These are phyloP conservation scores for Agapornis canus DNA, from an alignment of 2,797 vertebrate species.

Conservation along the genomic window DNA sequence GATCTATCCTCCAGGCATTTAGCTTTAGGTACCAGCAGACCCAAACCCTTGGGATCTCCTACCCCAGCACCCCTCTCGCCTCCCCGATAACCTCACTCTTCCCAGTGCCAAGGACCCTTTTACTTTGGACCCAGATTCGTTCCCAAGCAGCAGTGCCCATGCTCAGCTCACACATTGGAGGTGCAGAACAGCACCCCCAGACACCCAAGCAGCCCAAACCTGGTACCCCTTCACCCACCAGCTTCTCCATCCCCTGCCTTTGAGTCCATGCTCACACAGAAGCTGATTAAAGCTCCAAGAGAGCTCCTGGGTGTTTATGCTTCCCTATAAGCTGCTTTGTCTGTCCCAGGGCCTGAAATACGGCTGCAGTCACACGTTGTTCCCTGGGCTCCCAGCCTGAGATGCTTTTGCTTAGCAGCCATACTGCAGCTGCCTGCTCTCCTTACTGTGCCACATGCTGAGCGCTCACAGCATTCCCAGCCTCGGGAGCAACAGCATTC, in stretches of 20 bases:
- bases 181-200: background rate
- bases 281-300: background rate
- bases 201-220: background rate
- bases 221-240: accelerated
- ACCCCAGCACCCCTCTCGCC: background rate
- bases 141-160: background rate
- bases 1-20: background rate
- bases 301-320: background rate
- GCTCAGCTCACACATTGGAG: background rate
- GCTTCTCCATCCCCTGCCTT: background rate
- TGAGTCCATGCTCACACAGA: background rate
- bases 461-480: background rate
- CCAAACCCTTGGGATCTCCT: background rate
- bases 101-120: background rate
- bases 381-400: background rate
- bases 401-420: background rate
- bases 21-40: background rate
- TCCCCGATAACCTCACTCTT: accelerated
- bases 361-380: background rate
- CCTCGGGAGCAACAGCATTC: accelerated
- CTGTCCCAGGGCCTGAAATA: background rate
- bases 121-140: background rate
- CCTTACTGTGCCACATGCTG: background rate
- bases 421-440: background rate
- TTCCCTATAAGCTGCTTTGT: background rate